Percentiles rank a stretch among this genome's conserved stretches.
These are phyloP conservation scores for Scaptodrosophila latifasciaeformis DNA, from an alignment of 2,888 invertebrate species.

Conservation along the genomic window DNA sequence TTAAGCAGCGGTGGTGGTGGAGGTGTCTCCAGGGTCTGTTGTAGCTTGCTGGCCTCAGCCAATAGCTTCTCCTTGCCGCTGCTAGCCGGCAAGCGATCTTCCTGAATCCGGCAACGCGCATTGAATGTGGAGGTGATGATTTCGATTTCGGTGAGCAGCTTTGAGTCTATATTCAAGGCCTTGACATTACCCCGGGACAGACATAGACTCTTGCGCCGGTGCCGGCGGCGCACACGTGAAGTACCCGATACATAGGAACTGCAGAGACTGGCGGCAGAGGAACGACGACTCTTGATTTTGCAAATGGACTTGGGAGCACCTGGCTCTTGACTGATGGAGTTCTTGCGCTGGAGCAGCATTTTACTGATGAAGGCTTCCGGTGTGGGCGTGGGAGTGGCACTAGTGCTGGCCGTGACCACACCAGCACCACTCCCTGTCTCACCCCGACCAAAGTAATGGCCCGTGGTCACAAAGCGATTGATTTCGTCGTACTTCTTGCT, in stretches of 20 bases:
- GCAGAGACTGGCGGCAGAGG: conserved; percentile 74
- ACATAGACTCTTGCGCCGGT: conserved; percentile 67
- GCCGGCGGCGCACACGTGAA: conserved; percentile 69
- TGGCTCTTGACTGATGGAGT: conserved; percentile 42
- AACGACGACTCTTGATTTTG: conserved; percentile 73
- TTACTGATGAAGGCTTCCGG: conserved; percentile 50
- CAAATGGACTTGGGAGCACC: conserved; percentile 49
- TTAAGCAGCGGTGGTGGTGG: conserved; percentile 29
- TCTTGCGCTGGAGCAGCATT: conserved; percentile 60
- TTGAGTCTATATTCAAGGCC: conserved; percentile 74
- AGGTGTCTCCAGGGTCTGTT: conserved; percentile 45
- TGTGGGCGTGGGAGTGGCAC: conserved; percentile 26
- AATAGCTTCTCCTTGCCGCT: conserved; percentile 72
- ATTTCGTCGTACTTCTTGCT: conserved; percentile 74
- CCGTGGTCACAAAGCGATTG: conserved; percentile 76
- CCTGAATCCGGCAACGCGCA: conserved; percentile 74
- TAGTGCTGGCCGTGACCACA: conserved; percentile 3
- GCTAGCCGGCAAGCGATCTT: conserved; percentile 61
- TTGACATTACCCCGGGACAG: conserved; percentile 59
- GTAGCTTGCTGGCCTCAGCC: conserved; percentile 75
- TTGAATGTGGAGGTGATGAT: conserved; percentile 78
- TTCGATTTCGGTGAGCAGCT: conserved; percentile 77
- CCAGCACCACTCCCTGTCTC: conserved; percentile 5
- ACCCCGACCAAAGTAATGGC: conserved; percentile 71
- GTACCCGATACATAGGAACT: conserved; percentile 73